Percentiles rank a stretch among this genome's conserved stretches.
These are phyloP conservation scores for Falco punctatus DNA, from an alignment of 2,113 vertebrate genomes.

Conservation along the genomic window DNA sequence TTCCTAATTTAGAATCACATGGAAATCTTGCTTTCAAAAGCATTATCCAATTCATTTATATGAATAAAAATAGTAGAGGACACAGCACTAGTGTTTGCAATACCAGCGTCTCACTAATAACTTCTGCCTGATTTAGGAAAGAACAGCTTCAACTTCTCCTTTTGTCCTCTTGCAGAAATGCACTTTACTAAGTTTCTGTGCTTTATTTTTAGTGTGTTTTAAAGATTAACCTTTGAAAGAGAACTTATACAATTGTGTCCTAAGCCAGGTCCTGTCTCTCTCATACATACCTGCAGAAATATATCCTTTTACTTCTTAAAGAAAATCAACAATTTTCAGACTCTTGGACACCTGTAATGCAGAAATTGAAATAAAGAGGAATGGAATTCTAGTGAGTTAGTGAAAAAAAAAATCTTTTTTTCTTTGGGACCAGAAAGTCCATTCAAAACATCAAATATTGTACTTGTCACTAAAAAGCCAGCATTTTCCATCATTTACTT, in stretches of 20 bases:
- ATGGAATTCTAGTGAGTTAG: background rate
- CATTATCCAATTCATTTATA: conserved; percentile 35
- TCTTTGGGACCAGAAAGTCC: background rate
- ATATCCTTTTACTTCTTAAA: background rate
- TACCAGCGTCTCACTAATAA: background rate
- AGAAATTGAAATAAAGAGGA: background rate
- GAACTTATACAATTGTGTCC: background rate
- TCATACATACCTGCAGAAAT: background rate
- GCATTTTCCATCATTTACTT: background rate
- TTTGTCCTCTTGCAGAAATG: background rate
- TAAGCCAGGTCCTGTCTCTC: background rate
- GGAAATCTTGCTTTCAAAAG: conserved; percentile 52
- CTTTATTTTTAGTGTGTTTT: background rate
- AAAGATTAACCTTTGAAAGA: background rate
- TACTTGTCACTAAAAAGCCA: background rate
- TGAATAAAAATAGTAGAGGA: conserved; percentile 53
- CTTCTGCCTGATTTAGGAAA: conserved; percentile 3
- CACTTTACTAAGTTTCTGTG: background rate
- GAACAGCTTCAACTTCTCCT: background rate
- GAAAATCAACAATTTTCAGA: background rate
- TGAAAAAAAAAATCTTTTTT: background rate
- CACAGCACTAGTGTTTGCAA: background rate
- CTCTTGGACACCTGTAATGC: background rate
- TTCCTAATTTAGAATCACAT: conserved; percentile 50
- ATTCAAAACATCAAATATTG: background rate